Evolutionary conservation across 2,888 invertebrate species (phyloP), one percentile per base, ranked within the genome.

Genomic region (Chydorus sphaericus): DNA sequence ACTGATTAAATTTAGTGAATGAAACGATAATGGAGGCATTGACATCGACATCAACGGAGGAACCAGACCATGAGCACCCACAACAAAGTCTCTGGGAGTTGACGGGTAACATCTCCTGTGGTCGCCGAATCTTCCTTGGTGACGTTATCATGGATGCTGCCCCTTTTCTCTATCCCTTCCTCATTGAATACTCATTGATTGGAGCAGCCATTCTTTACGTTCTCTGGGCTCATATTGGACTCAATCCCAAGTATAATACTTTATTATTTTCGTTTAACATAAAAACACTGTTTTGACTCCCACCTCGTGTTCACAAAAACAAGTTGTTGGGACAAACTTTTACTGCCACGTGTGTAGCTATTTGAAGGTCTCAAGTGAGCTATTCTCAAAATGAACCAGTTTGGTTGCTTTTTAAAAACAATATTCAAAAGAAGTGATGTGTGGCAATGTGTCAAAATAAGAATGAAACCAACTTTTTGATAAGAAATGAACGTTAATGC

Each of bases 161-260:
- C 10, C 94, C 94, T 1, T 94, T 91, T 70, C 76, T 94, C 53
- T 96, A 89, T 72, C 94, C 94, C 1, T 93, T 93, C 71, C 91
- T 92, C 66, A 89, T 94, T 65, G 90, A 94, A 69, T 94, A 94
- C 73, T 91, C 92, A 60, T 74, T 94, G 61, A 91, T 96, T 66
- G 92, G 92, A 20, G 91, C 93, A 52, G 90, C 92, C 54, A 92
- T 94, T 38, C 83, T 93, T 65, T 93, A 90, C 69, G 87, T 92
- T 54, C 93, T 93, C 89, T 94, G 93, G 93, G 85, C 87, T 68
- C 89, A 89, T 68, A 90, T 91, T 69, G 90, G 90, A 57, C 81
- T 86, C 67, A 83, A 87, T 72, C 85, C 90, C 53, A 83, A 84
- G 78, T 83, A 72, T n/a, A n/a, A n/a, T n/a, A n/a, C n/a, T n/a